Evolutionary conservation across 2,888 invertebrate genomes (phyloP), one percentile per base, ranked within the genome.

Genomic region (Asteroscopus sphinx): DNA sequence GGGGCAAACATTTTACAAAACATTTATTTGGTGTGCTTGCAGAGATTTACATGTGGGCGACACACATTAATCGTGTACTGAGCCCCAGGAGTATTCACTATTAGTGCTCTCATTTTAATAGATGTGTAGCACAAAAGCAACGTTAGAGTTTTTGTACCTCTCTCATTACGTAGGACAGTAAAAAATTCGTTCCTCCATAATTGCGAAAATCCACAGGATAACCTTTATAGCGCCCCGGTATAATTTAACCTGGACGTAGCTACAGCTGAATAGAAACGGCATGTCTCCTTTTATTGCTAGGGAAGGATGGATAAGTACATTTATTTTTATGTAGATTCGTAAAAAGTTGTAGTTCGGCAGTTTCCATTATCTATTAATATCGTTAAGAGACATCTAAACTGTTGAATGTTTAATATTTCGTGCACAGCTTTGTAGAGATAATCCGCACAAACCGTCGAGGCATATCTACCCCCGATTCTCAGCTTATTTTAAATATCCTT

Each of bases 1-100:
- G 81, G 87, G 82, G 81, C 76, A 82, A 85, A 86, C 84, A 83
- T 86, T 87, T 88, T 83, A 85, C 85, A 85, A 85, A 87, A 84
- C 86, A 87, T 90, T 90, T 89, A 87, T 90, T 88, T 84, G 81
- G 74, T 79, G 72, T 74, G 76, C 81, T 79, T 77, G 81, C 79
- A 74, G 80, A 85, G 88, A 88, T 89, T 90, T 85, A 86, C 86
- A 84, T 83, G 79, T 79, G 78, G 76, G 80, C 78, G 79, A 82
- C 76, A 69, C 65, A 79, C 85, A 90, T 88, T 88, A 87, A 88
- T 88, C 80, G 84, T 76, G 61, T 66, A 73, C 80, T 81, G 82
- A 81, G 83, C 78, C 77, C 73, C 77, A 53, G 64, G 71, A 57
- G 67, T 77, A 68, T 78, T 72, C 71, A 77, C 72, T 79, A 79